phyloP scores from a whole-genome alignment of 1,140 invertebrate genomes.

The Hyposmocoma kahamanoa region DNA sequence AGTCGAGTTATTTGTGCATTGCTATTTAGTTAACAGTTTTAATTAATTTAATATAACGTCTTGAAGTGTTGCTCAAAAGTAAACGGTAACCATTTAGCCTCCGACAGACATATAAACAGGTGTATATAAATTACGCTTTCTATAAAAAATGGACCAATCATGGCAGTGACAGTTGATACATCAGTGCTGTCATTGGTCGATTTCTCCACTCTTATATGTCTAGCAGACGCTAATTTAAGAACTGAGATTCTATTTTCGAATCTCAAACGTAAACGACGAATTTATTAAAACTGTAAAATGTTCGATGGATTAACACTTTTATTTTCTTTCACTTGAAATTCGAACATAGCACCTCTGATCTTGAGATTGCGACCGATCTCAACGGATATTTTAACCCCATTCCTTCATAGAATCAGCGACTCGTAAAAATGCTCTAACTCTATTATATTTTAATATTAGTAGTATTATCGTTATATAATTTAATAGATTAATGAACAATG shows the following conservation, averaged over 20 bases:
- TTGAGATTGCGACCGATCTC: constrained; percentile 66
- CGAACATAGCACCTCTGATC: constrained; percentile 55
- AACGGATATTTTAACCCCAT: constrained; percentile 36
- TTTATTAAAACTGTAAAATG: neutral
- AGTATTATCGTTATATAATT: constrained; percentile 40
- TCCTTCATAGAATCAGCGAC: constrained; percentile 68
- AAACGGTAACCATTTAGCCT: constrained; percentile 56
- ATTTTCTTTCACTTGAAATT: constrained; percentile 21
- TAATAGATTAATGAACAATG: constrained; percentile 54
- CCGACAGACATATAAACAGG: constrained; percentile 69
- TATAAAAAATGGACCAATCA: constrained; percentile 70
- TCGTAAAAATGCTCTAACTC: constrained; percentile 58
- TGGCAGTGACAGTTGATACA: constrained; percentile 59
- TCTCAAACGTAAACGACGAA: constrained; percentile 24
- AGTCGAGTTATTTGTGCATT: constrained; percentile 70
- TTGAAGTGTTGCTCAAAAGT: constrained; percentile 72
- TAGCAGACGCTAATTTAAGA: constrained; percentile 61
- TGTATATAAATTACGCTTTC: constrained; percentile 53
- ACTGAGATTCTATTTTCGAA: constrained; percentile 59
- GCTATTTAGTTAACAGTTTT: constrained; percentile 58
- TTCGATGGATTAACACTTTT: neutral
- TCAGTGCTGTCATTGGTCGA: constrained; percentile 69
- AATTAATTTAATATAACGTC: constrained; percentile 53
- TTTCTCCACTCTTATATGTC: constrained; percentile 67
- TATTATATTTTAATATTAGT: constrained; percentile 48